Conservation (phyloP, 1,140 invertebrate genomes). For the Drosophila nebulosa region DNA sequence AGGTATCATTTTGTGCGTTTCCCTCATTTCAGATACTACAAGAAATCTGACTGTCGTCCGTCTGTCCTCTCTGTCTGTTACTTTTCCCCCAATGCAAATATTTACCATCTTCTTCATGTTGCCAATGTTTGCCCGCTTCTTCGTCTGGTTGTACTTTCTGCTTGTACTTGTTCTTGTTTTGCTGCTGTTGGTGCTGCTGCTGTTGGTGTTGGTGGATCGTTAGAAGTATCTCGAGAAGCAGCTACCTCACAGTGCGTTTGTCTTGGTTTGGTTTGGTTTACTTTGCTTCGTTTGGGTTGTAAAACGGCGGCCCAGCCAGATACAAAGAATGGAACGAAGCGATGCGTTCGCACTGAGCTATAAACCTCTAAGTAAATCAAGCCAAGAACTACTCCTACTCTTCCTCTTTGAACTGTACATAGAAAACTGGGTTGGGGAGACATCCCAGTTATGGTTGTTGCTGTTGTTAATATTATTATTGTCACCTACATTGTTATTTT, state of each 20-base stretch:
- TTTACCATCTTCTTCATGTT: slow-evolving; percentile 53
- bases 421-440: background rate
- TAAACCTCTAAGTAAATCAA: slow-evolving; percentile 31
- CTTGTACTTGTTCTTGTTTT: background rate
- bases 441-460: slow-evolving; percentile 3
- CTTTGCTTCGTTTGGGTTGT: slow-evolving; percentile 42
- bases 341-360: slow-evolving; percentile 6
- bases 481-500: slow-evolving; percentile 68
- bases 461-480: slow-evolving; percentile 44
- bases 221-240: slow-evolving; percentile 48
- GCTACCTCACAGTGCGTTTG: slow-evolving; percentile 64
- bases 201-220: slow-evolving; percentile 26
- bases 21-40: background rate
- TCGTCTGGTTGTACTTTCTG: slow-evolving; percentile 9
- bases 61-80: slow-evolving; percentile 33
- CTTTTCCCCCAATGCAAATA: slow-evolving; percentile 61
- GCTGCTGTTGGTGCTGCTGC: background rate
- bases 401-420: background rate
- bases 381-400: background rate
- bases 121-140: slow-evolving; percentile 42
- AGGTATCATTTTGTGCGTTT: slow-evolving; percentile 41
- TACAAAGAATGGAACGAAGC: background rate
- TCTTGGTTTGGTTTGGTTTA: background rate
- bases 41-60: slow-evolving; percentile 19
- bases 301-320: slow-evolving; percentile 34